Evolutionary conservation across 2,113 vertebrate genomes (phyloP), one percentile per base, ranked within the genome.

Genomic region (Gymnogyps californianus): DNA sequence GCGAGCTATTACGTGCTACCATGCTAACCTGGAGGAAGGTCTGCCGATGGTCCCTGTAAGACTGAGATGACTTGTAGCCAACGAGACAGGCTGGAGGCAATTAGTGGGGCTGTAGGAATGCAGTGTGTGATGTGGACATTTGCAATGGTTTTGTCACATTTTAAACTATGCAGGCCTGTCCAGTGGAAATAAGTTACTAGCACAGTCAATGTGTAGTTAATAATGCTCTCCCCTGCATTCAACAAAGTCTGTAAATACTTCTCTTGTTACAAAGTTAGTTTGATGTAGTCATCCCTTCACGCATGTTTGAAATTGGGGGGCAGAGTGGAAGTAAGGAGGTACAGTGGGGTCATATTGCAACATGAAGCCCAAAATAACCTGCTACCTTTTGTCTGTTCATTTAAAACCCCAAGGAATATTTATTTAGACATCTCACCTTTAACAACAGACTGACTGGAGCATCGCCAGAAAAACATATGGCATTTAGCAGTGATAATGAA

Each of bases 151-250:
- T 92, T 95, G 83, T 90, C 72, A 90, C 54, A 87, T 93, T 92
- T 87, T 89, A 75, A 97, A 78, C 72, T 54, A 5, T 18, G 34
- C 0, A 4, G 67, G 44, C 47, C 42, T 92, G 88, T 87, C 70
- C 7, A 2, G 49, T 77, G 40, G 80, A 96, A 96, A 85, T 94
- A 89, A 96, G 84, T 97, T 93, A 97, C 94, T 86, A 84, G 77
- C 36, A 32, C 17, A 31, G 79, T 95, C 86, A 94, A 82, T 87
- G 61, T 93, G 72, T 96, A 96, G 90, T 94, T 95, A 93, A 90
- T 90, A 78, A 36, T 80, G 21, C 34, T 85, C 29, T 85, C 62
- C 64, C 19, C 14, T 82, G 36, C 75, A 25, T 87, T 92, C 84
- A 85, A 26, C 12, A 59, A 84, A 84, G 58, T 86, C 62, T 93